These are phyloP conservation scores for Atopsyche davidsoni DNA, from an alignment of 1,140 invertebrate species.

Conservation along the genomic window DNA sequence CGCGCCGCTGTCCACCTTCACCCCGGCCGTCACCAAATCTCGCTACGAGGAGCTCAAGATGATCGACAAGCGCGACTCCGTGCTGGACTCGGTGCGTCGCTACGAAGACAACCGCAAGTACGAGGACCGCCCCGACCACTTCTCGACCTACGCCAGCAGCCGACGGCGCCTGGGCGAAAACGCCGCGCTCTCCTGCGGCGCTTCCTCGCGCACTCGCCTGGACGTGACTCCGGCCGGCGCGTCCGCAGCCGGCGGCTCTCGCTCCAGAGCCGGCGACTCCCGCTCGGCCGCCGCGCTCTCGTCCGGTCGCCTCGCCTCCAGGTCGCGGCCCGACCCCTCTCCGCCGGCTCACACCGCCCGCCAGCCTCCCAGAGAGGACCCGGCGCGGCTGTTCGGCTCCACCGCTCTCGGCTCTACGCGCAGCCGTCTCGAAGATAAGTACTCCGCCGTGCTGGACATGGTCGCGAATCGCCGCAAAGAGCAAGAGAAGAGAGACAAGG, in stretches of 20 bases:
- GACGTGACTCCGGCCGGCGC: slow-evolving; percentile 12
- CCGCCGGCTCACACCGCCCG: slow-evolving; percentile 39
- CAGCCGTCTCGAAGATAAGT: slow-evolving; percentile 68
- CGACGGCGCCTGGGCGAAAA: slow-evolving; percentile 37
- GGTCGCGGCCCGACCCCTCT: slow-evolving; percentile 35
- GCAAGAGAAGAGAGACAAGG: slow-evolving; percentile 35
- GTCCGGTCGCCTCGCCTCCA: slow-evolving; percentile 2
- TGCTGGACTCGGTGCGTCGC: slow-evolving; percentile 38
- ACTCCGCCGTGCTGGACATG: slow-evolving; percentile 62
- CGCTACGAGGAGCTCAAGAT: slow-evolving; percentile 42
- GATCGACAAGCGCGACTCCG: slow-evolving; percentile 35
- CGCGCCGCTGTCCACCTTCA: slow-evolving; percentile 34
- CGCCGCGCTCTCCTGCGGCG: slow-evolving; percentile 34
- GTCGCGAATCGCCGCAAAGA: slow-evolving; percentile 55
- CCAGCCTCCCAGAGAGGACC: slow-evolving; percentile 39
- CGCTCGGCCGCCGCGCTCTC: slow-evolving; percentile 11
- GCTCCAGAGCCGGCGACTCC: slow-evolving; percentile 11
- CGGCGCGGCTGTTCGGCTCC: slow-evolving; percentile 36
- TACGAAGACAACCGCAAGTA: slow-evolving; percentile 40
- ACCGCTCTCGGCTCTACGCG: slow-evolving; percentile 48
- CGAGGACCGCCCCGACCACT: slow-evolving; percentile 37
- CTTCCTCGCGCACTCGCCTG: slow-evolving; percentile 33
- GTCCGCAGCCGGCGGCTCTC: slow-evolving; percentile 23
- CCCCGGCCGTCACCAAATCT: slow-evolving; percentile 31
- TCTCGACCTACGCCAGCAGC: slow-evolving; percentile 31